Conservation (phyloP, 2,113 vertebrate genomes). For the Cinclus mexicanus region DNA sequence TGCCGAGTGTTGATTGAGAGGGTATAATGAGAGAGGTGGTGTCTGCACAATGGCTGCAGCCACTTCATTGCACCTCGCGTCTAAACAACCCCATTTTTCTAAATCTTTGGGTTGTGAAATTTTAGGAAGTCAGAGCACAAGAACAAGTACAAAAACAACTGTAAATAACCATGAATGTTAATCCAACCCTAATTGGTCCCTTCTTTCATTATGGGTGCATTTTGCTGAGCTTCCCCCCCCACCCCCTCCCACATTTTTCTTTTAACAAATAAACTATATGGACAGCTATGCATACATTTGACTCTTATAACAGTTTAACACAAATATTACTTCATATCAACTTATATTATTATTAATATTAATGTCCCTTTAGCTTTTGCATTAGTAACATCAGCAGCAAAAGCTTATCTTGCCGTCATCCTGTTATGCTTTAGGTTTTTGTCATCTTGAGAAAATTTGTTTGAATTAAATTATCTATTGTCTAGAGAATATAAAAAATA, state of each 20-base stretch:
- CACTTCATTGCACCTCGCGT: constrained; percentile 97
- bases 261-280: constrained; percentile 76
- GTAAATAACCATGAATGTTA: constrained; percentile 99
- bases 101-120: constrained; percentile 89
- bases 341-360: constrained; percentile 58
- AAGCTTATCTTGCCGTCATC: constrained; percentile 39
- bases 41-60: constrained; percentile 96
- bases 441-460: constrained; percentile 47
- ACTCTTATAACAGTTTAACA: constrained; percentile 65
- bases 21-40: constrained; percentile 99
- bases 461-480: constrained; percentile 67
- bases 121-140: constrained; percentile 96
- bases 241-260: constrained; percentile 10
- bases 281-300: constrained; percentile 68
- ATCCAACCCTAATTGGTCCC: constrained; percentile 99
- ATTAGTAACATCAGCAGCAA: constrained; percentile 38
- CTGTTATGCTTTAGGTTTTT: constrained; percentile 47
- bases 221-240: constrained; percentile 73
- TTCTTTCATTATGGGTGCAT: constrained; percentile 91
- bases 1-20: constrained; percentile 99
- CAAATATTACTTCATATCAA: constrained; percentile 52
- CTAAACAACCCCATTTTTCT: constrained; percentile 96
- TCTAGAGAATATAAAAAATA: constrained; percentile 54
- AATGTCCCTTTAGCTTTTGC: constrained; percentile 51
- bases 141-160: constrained; percentile 99